These are phyloP conservation scores for Nilaparvata lugens DNA, from an alignment of 1,140 invertebrate species.

Conservation along the genomic window DNA sequence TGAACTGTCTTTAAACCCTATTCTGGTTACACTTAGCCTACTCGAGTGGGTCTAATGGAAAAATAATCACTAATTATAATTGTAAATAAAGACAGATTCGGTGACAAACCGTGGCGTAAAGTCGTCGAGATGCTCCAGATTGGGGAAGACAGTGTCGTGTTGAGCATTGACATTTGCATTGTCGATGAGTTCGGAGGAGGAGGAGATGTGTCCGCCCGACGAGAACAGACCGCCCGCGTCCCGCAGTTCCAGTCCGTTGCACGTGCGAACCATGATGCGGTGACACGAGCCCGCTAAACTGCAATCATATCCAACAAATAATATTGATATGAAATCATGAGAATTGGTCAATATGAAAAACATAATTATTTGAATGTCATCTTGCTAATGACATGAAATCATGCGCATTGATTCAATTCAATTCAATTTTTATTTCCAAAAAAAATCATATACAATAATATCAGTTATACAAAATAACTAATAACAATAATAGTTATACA, in stretches of 20 bases:
- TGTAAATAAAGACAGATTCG: not conserved
- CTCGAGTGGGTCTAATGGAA: too few relatives aligned
- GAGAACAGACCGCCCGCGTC: slow-evolving; percentile 39
- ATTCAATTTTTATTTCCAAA: too few relatives aligned
- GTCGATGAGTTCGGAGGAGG: slow-evolving; percentile 40
- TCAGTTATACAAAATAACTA: too few relatives aligned
- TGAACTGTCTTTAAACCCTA: too few relatives aligned
- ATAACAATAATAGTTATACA: too few relatives aligned
- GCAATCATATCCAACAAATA: not conserved
- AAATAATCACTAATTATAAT: too few relatives aligned
- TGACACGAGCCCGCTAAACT: slow-evolving; percentile 37
- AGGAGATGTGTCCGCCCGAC: slow-evolving; percentile 33
- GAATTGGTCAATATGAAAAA: not conserved
- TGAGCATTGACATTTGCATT: slow-evolving; percentile 32
- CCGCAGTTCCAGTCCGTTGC: slow-evolving; percentile 66
- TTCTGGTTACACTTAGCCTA: too few relatives aligned
- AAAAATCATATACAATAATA: too few relatives aligned
- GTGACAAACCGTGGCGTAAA: slow-evolving; percentile 39
- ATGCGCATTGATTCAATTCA: too few relatives aligned
- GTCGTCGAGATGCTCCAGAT: slow-evolving; percentile 38
- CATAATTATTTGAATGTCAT: not conserved
- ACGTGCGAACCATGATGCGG: slow-evolving; percentile 64
- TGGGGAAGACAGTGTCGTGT: slow-evolving; percentile 38
- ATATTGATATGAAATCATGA: not conserved
- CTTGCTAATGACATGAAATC: too few relatives aligned